Percentiles rank a stretch among this genome's conserved stretches.
phyloP scores from a whole-genome alignment of 2,888 invertebrate species.

The Pollenia angustigena region DNA sequence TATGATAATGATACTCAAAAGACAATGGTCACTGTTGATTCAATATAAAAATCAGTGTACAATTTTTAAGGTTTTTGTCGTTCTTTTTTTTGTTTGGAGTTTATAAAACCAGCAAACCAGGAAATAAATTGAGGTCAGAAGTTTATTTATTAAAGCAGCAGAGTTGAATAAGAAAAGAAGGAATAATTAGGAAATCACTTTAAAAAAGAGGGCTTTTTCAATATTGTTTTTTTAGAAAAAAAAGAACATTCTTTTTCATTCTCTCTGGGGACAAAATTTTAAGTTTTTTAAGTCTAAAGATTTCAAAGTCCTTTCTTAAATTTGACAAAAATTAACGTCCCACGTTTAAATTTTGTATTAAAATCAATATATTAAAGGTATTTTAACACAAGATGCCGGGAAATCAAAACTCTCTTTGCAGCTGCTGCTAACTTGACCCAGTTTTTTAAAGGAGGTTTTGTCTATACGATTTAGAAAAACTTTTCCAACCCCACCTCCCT shows the following conservation, averaged over 20 bases:
- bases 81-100: background rate
- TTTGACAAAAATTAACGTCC: too few relatives aligned
- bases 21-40: constrained; percentile 41
- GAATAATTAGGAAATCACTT: background rate
- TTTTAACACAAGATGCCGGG: too few relatives aligned
- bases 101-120: constrained; percentile 39
- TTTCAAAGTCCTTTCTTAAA: too few relatives aligned
- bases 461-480: background rate
- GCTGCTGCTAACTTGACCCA: constrained; percentile 26
- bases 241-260: too few relatives aligned
- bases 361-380: too few relatives aligned
- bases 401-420: background rate
- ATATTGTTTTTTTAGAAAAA: too few relatives aligned
- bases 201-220: too few relatives aligned
- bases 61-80: background rate
- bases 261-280: too few relatives aligned
- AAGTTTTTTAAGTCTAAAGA: too few relatives aligned
- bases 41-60: constrained; percentile 22
- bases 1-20: constrained; percentile 45
- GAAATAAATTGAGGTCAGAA: constrained; percentile 60
- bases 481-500: background rate
- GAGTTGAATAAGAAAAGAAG: background rate
- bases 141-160: background rate
- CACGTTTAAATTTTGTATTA: too few relatives aligned
- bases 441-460: background rate